phyloP scores from a whole-genome alignment of 2,888 invertebrate species.

The Allolobophora icterica region DNA sequence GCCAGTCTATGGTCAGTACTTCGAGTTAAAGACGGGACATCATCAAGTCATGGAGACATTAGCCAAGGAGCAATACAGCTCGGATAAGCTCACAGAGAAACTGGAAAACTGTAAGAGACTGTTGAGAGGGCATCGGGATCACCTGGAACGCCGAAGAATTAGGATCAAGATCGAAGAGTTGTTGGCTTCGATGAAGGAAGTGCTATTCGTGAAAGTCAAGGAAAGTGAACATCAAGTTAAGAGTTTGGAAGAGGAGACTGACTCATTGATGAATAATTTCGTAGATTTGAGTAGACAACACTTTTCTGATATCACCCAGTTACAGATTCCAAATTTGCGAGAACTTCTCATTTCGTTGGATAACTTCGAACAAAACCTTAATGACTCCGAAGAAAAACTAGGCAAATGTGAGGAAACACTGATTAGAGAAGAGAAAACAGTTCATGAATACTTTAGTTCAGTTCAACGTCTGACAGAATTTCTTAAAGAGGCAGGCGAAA shows the following conservation, averaged over 20 bases:
- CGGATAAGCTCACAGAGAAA: neutral
- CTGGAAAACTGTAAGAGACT: neutral
- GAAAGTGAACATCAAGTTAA: neutral
- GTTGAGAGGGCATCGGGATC: constrained; percentile 19
- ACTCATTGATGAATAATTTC: neutral
- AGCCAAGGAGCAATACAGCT: neutral
- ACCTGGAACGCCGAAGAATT: constrained; percentile 13
- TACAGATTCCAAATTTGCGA: neutral
- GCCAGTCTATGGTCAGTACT: neutral
- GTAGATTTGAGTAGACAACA: neutral
- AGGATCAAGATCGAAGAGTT: neutral
- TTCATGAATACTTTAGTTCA: neutral
- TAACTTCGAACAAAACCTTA: neutral
- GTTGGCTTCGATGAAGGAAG: neutral
- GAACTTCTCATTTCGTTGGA: neutral
- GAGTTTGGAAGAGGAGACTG: neutral
- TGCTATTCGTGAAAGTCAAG: neutral
- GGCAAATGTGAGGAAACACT: neutral
- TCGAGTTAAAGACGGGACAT: neutral
- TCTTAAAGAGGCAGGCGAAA: neutral
- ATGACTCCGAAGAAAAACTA: neutral
- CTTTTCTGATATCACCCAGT: neutral
- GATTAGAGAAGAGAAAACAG: neutral
- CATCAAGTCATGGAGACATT: neutral
- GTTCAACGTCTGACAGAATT: neutral